These are phyloP conservation scores for Lepidurus arcticus DNA, from an alignment of 1,140 invertebrate species.

Conservation along the genomic window DNA sequence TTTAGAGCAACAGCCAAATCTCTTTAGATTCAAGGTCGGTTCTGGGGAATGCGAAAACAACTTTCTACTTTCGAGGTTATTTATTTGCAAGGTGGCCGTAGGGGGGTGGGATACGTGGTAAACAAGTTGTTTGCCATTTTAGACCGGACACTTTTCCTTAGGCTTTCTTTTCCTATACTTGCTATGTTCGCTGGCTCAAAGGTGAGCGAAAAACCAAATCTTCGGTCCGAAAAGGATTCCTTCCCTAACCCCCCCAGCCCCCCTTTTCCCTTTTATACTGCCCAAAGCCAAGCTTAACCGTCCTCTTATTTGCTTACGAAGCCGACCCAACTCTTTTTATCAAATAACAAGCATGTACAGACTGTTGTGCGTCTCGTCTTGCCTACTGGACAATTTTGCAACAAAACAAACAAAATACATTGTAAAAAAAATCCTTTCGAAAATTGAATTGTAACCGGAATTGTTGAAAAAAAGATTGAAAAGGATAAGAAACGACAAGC, in stretches of 20 bases:
- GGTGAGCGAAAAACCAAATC: background rate
- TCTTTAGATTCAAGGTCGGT: background rate
- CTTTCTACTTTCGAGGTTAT: constrained; percentile 3
- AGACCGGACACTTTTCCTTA: constrained; percentile 15
- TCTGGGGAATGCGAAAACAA: constrained; percentile 4
- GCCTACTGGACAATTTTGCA: background rate
- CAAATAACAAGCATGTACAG: background rate
- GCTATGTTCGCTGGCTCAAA: background rate
- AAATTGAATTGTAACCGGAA: background rate
- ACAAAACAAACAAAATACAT: background rate
- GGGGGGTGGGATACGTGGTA: background rate
- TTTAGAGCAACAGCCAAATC: background rate
- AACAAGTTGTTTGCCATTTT: constrained; percentile 16
- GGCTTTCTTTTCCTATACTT: constrained; percentile 2
- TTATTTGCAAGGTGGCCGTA: constrained; percentile 14
- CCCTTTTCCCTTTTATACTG: background rate
- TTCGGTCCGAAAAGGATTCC: background rate
- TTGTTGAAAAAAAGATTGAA: background rate
- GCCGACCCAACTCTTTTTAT: background rate
- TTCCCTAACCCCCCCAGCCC: background rate
- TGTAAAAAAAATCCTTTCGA: background rate
- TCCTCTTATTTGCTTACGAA: background rate
- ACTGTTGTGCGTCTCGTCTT: background rate
- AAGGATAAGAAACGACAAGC: background rate
- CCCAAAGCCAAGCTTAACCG: background rate